Evolutionary conservation across 2,113 vertebrate species (phyloP), one percentile per base, ranked within the genome.

Genomic region (Xyrauchen texanus): DNA sequence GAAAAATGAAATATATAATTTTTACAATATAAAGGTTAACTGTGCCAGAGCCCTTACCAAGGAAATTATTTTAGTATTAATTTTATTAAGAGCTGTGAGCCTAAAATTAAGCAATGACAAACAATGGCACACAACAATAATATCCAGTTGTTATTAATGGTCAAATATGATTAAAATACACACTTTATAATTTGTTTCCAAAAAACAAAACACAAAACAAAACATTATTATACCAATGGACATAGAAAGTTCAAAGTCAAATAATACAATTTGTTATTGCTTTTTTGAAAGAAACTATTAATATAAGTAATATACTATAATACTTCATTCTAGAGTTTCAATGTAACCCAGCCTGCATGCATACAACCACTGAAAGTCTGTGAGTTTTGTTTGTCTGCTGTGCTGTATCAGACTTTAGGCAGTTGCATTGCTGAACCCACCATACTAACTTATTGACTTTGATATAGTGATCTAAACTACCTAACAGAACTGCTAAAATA

Each of bases 21-120:
- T 74, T n/a, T n/a, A n/a, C n/a, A n/a, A n/a, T n/a, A 58, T 49
- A 10, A 61, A 74, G 58, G 46, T 45, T 62, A 45, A 34, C 15
- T 74, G 21, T 34, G 60, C 15, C 57, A 49, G n/a, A 74, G 10
- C 21, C 21, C 16, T 15, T 16, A 13, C 10, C 51, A 4, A 63
- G 16, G 10, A 74, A 63, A 46, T 51, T 16, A 51, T 74, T 74
- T 51, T 9, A 34, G 21, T 34, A 63, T 74, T 63, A 15, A 74
- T 74, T 63, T 63, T 34, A 63, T 46, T 74, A 62, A 63, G 44
- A 74, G 60, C 57, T 34, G 57, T 61, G 55, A 73, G 70, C 44
- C 57, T 73, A 12, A 73, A 58, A 45, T 46, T 68, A 52, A 68
- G 49, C 67, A 52, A 21, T 16, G 2, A 47, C 70, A 71, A 9